Evolutionary conservation across 1,140 invertebrate genomes (phyloP), one percentile per base, ranked within the genome.

Genomic region (Orius insidiosus): DNA sequence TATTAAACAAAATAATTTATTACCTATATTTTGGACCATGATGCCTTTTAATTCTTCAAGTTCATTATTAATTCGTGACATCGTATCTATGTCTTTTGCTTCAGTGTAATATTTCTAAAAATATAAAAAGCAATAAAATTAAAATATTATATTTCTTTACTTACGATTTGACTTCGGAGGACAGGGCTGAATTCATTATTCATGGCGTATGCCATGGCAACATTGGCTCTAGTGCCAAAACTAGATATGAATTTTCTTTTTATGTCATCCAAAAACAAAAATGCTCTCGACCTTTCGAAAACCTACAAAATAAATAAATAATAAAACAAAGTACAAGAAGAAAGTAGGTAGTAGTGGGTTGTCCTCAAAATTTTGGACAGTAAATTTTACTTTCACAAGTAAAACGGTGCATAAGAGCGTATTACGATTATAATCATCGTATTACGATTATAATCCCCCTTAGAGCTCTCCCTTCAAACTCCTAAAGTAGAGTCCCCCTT

Each of bases 11-110:
- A 15, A 19, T 5, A 19, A 41, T 16, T 41, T 19, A 15, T 68
- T 65, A 87, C 84, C 88, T 58, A 95, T 92, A 71, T 94, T 94
- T 68, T 85, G 81, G 9, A 94, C 86, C 84, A 94, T 88, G 49
- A 95, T 93, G 56, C 88, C 80, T 64, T 90, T 93, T 2, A 95
- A 60, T 66, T 95, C 89, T 65, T 90, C 87, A n/a, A 94, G 66
- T 61, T 93, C 84, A 6, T 83, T 84, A 63, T 93, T 81, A 3
- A 92, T 86, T 65, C 76, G 74, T 0, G 80, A 80, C 56, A 94
- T 74, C 9, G 74, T 77, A 59, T 95, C 87, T 47, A 86, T 68
- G 59, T 88, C 84, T 53, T 69, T 69, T 1, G 81, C 83, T 58
- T 90, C 85, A 49, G 81, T 86, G 59, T 82, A 88, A 62, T 81